Conservation (phyloP, 2,113 vertebrate genomes). For the Malurus elegans region DNA sequence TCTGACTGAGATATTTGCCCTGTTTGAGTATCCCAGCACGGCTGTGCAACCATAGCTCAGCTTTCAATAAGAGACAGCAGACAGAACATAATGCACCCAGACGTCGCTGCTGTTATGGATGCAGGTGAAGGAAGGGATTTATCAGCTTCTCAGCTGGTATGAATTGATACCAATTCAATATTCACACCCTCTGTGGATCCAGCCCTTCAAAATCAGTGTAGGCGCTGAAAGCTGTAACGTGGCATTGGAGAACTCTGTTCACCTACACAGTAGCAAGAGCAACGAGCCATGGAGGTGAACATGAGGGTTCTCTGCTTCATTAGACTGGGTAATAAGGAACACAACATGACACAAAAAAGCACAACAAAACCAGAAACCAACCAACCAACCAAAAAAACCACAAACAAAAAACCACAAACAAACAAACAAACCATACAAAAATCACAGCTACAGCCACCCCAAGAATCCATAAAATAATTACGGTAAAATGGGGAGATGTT, state of each 20-base stretch:
- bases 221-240: rapidly evolving
- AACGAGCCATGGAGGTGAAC: neutral
- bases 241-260: neutral
- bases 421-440: neutral
- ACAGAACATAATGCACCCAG: rapidly evolving
- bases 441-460: neutral
- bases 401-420: neutral
- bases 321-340: neutral
- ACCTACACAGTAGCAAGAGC: neutral
- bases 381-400: neutral
- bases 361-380: neutral
- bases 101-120: neutral
- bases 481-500: rapidly evolving
- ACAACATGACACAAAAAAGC: neutral
- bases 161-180: neutral
- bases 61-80: neutral
- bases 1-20: neutral
- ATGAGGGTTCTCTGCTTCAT: neutral
- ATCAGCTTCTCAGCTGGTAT: neutral
- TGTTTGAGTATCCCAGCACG: rapidly evolving
- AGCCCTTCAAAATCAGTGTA: neutral
- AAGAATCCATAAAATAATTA: rapidly evolving
- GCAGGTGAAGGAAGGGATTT: neutral
- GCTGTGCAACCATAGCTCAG: neutral
- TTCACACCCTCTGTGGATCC: neutral